These are phyloP conservation scores for Ormyrus rosae DNA, from an alignment of 2,888 invertebrate genomes.

Conservation along the genomic window DNA sequence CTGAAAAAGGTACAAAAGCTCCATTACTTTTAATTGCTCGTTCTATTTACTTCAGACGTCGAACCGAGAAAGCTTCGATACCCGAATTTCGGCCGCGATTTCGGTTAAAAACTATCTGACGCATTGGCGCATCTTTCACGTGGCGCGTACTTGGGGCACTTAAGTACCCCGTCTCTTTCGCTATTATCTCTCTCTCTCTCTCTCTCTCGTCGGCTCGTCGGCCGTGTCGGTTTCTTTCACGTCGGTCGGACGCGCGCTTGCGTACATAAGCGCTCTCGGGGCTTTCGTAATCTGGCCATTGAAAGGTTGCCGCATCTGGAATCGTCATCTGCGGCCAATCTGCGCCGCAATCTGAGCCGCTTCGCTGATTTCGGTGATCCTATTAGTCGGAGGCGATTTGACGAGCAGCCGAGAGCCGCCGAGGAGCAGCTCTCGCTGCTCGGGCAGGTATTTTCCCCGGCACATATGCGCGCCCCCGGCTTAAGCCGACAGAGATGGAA, in stretches of 20 bases:
- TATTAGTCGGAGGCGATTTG: constrained; percentile 70
- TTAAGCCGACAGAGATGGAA: too few relatives aligned
- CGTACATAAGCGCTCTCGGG: constrained; percentile 43
- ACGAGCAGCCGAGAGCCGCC: constrained; percentile 59
- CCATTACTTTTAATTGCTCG: too few relatives aligned
- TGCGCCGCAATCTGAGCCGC: constrained; percentile 69
- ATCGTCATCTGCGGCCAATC: constrained; percentile 69
- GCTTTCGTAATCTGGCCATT: constrained; percentile 70
- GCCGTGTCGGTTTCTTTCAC: neutral
- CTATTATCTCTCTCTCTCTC: neutral
- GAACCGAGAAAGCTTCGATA: too few relatives aligned
- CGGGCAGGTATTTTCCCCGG: neutral
- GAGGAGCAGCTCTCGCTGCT: constrained; percentile 56
- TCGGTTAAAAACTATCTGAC: too few relatives aligned
- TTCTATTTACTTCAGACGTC: too few relatives aligned
- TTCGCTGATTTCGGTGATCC: constrained; percentile 72
- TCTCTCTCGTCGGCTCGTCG: constrained; percentile 8
- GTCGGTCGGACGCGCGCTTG: constrained; percentile 4
- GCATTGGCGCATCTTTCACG: neutral
- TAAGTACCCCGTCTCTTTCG: neutral
- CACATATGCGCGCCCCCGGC: neutral
- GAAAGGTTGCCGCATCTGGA: constrained; percentile 67
- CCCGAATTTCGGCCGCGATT: too few relatives aligned
- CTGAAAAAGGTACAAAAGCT: too few relatives aligned
- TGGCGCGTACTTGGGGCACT: neutral